phyloP scores from a whole-genome alignment of 2,888 invertebrate species.

The Catonia carolina region DNA sequence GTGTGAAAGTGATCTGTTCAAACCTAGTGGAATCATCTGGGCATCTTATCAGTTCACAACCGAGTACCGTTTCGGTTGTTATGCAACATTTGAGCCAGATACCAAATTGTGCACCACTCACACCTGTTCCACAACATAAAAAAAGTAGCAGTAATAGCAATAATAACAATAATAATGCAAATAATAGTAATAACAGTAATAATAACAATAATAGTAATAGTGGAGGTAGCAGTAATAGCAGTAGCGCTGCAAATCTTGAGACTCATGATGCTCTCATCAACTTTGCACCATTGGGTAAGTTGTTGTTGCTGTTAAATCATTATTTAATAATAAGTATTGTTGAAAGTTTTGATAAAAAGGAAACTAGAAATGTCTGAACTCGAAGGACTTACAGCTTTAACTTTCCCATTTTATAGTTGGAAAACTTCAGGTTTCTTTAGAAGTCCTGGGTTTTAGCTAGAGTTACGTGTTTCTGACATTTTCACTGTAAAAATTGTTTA shows the following conservation, averaged over 20 bases:
- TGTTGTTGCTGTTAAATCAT: background rate
- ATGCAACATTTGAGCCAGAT: conserved; percentile 57
- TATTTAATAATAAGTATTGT: no score
- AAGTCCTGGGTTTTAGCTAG: no score
- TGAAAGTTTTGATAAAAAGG: no score
- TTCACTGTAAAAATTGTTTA: no score
- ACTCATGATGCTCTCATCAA: conserved; percentile 53
- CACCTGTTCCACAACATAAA: background rate
- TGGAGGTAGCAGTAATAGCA: background rate
- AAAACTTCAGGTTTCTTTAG: no score
- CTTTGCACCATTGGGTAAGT: conserved; percentile 77
- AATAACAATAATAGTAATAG: background rate
- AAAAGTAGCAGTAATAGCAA: background rate
- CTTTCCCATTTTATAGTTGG: no score
- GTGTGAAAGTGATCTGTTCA: conserved; percentile 61
- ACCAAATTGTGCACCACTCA: conserved; percentile 36
- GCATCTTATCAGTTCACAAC: conserved; percentile 61
- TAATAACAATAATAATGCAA: background rate
- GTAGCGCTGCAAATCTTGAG: background rate
- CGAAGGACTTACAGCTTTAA: no score
- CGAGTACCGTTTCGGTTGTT: conserved; percentile 59
- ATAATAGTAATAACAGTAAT: background rate
- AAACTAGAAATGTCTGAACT: no score
- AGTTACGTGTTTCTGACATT: no score
- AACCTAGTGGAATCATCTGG: conserved; percentile 70